phyloP scores from a whole-genome alignment of 2,797 vertebrate genomes.

The Linurgus olivaceus region DNA sequence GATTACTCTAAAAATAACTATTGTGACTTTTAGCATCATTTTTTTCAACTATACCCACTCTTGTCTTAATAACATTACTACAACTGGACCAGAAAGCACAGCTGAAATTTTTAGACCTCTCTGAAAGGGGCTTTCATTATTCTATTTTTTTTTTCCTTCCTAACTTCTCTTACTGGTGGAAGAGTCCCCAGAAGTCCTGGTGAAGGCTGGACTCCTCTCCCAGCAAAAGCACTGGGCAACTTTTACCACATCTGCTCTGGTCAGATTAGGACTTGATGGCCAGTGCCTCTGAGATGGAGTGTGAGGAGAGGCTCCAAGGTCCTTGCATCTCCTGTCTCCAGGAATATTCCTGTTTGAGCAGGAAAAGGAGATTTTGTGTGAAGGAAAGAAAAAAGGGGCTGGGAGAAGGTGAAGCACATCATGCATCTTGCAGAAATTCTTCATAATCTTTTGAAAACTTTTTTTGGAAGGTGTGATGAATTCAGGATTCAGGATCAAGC shows the following conservation, averaged over 20 bases:
- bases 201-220: not conserved
- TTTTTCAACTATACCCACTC: not conserved
- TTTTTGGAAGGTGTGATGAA: not conserved
- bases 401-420: not conserved
- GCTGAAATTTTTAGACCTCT: not conserved
- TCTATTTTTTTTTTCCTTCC: not conserved
- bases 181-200: not conserved
- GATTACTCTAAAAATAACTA: not conserved
- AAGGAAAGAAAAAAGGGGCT: not conserved
- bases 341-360: not conserved
- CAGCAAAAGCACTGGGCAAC: not conserved
- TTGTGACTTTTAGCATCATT: not conserved
- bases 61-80: not conserved
- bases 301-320: not conserved
- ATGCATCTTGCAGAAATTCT: not conserved
- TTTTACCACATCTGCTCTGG: not conserved
- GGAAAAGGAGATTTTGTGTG: not conserved
- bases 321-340: not conserved
- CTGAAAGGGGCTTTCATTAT: not conserved
- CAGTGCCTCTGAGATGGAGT: fast-evolving
- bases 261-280: not conserved
- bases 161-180: not conserved
- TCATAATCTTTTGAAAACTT: not conserved
- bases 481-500: not conserved
- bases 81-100: not conserved